These are phyloP conservation scores for Sebastes umbrosus DNA, from an alignment of 2,797 vertebrate genomes.

Conservation along the genomic window DNA sequence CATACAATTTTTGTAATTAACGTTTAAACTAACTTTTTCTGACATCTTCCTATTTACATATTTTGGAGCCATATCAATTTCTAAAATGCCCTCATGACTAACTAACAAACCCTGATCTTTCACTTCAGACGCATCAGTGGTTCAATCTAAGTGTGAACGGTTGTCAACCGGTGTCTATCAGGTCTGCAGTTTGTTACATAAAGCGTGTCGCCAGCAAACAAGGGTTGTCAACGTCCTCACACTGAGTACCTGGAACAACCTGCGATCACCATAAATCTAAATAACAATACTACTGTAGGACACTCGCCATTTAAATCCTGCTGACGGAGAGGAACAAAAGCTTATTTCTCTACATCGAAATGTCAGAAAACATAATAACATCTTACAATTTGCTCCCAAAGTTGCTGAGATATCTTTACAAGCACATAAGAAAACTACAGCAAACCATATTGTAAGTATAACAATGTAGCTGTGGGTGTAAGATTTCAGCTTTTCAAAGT, in stretches of 20 bases:
- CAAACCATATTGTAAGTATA: background rate
- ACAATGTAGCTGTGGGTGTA: background rate
- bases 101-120: background rate
- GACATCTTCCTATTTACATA: constrained; percentile 39
- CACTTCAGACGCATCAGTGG: background rate
- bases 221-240: background rate
- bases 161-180: background rate
- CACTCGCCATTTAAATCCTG: constrained; percentile 4
- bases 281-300: background rate
- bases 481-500: constrained; percentile 3
- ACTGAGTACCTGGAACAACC: constrained; percentile 36
- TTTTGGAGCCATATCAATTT: constrained; percentile 14
- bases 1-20: constrained; percentile 26
- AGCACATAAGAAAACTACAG: background rate
- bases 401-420: background rate
- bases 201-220: constrained; percentile 2
- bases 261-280: background rate
- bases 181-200: background rate
- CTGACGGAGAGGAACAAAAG: background rate
- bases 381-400: background rate
- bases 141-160: background rate
- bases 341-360: background rate
- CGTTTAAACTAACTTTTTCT: constrained; percentile 7
- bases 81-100: constrained; percentile 11
- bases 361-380: background rate